A percentile compares a stretch with the other conserved stretches of the same genome.
Conservation (phyloP, 2,888 invertebrate species). For the Scaptomyza cyrtandrae region DNA sequence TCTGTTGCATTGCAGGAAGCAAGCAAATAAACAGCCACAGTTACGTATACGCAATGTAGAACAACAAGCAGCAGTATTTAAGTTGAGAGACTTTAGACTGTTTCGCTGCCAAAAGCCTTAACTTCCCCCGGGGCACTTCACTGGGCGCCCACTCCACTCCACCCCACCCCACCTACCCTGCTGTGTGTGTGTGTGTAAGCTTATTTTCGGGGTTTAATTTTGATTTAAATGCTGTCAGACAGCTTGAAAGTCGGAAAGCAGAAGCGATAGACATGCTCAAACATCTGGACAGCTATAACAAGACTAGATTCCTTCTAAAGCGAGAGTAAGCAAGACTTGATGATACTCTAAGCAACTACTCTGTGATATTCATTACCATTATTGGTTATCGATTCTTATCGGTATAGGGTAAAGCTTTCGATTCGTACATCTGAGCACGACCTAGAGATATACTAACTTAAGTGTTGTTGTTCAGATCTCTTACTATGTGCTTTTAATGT, state of each 20-base stretch:
- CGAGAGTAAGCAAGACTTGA: too few relatives aligned
- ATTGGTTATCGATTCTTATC: background rate
- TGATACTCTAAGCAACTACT: too few relatives aligned
- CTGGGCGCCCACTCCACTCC: background rate
- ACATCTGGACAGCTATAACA: conserved; percentile 37
- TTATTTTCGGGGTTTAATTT: conserved; percentile 75
- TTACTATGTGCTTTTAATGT: background rate
- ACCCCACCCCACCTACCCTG: background rate
- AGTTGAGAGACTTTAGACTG: conserved; percentile 66
- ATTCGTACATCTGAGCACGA: background rate
- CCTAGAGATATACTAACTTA: background rate
- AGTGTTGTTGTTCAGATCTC: background rate
- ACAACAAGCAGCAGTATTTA: conserved; percentile 43
- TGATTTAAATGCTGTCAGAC: conserved; percentile 76
- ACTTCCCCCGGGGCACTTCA: background rate
- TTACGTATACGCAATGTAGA: conserved; percentile 71
- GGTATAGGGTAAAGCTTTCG: background rate
- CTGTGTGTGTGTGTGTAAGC: conserved; percentile 21
- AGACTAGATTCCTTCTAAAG: background rate
- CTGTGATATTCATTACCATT: too few relatives aligned
- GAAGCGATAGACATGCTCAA: conserved; percentile 54
- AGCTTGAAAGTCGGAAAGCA: conserved; percentile 59
- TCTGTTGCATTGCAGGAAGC: conserved; percentile 42
- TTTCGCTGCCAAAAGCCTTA: conserved; percentile 28
- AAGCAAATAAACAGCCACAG: conserved; percentile 40